Conservation (phyloP, 2,888 invertebrate genomes). For the Willowsia nigromaculata region DNA sequence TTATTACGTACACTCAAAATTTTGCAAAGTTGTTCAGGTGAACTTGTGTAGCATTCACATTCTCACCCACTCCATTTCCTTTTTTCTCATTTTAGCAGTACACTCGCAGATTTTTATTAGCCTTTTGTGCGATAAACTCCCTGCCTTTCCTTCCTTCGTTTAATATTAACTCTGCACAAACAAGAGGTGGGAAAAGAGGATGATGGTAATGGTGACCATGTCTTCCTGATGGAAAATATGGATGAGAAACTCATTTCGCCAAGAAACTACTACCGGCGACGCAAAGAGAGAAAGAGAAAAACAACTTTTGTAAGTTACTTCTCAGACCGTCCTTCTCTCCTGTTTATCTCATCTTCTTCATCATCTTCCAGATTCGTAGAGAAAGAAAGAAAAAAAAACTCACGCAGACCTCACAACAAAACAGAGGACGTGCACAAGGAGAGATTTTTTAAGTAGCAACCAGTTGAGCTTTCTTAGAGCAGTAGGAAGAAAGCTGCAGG, state of each 20-base stretch:
- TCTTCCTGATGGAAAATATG: neutral
- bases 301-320: conserved; percentile 24
- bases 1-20: neutral
- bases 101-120: conserved; percentile 26
- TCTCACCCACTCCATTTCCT: neutral
- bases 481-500: neutral
- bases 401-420: no score
- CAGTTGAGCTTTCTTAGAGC: conserved; percentile 22
- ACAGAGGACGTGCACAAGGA: neutral
- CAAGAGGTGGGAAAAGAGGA: conserved; percentile 26
- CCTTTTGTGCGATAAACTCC: conserved; percentile 7
- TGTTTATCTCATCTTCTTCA: neutral
- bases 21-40: neutral
- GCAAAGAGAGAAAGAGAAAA: no score
- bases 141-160: neutral
- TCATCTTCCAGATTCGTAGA: neutral
- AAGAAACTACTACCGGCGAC: conserved; percentile 2
- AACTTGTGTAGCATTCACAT: neutral
- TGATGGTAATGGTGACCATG: neutral
- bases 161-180: conserved; percentile 28
- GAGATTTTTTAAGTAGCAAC: neutral
- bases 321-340: neutral
- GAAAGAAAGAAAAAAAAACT: conserved; percentile 8
- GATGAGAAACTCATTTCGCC: conserved; percentile 25
- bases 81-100: conserved; percentile 6